Percentiles rank a stretch among this genome's conserved stretches.
These are phyloP conservation scores for Podarcis lilfordi DNA, from an alignment of 2,797 vertebrate genomes.

Conservation along the genomic window DNA sequence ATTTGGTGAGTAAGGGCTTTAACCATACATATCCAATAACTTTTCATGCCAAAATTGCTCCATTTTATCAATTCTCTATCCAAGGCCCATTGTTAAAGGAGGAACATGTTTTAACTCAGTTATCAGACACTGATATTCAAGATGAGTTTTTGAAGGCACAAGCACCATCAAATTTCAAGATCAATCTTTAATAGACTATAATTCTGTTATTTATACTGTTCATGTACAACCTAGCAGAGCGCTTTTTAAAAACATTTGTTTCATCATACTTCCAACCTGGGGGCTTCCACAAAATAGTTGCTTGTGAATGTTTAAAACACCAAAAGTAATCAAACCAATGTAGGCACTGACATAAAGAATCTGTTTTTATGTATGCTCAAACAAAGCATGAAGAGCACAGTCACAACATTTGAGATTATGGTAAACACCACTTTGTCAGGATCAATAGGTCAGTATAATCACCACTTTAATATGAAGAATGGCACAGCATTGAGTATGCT, in stretches of 20 bases:
- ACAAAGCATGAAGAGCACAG: not conserved
- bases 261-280: not conserved
- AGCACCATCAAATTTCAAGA: not conserved
- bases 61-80: not conserved
- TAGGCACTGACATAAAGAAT: not conserved
- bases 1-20: not conserved
- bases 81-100: not conserved
- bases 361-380: not conserved
- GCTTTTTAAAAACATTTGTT: not conserved
- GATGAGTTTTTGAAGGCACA: not conserved
- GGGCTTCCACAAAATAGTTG: not conserved
- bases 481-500: not conserved
- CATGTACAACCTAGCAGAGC: not conserved
- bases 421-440: not conserved
- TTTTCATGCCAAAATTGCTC: not conserved
- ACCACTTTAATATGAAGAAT: conserved; percentile 1
- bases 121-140: not conserved
- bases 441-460: not conserved
- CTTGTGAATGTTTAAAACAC: not conserved
- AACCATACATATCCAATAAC: not conserved
- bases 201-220: not conserved
- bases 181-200: not conserved
- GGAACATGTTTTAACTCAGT: not conserved
- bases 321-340: not conserved
- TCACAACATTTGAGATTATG: not conserved